Base-by-base conservation (phyloP, 2,113 vertebrate species). In the Melanerpes aurifrons region DNA sequence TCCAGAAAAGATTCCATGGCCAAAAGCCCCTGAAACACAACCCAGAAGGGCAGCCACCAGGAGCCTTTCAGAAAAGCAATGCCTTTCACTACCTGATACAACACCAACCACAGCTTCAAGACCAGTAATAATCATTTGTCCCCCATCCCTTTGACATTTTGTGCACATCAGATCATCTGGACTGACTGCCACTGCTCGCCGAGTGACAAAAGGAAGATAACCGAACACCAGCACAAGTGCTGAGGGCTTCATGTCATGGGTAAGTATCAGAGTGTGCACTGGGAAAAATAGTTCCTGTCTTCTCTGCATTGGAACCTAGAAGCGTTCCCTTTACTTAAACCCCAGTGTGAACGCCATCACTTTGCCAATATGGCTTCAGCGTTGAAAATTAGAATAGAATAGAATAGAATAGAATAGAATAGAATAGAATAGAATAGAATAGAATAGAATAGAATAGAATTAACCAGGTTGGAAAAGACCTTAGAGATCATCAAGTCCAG, bases 291-390 rank as follows among this genome's bases (percentile, higher is more conserved):
- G 7, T 19, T 89, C 21, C 10, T 4, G 4, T 43, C 15, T 5
- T 45, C 10, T 56, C 22, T 37, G 12, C 50, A 29, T 3, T 47
- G 22, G 69, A 6, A 86, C 24, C 9, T 25, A 15, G 2, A 47
- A 32, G 31, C 3, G 19, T 87, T 43, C 59, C 17, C 16, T 75
- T 70, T 29, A 29, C 3, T 48, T 26, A 43, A 24, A 70, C 43
- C 6, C 6, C 16, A 58, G 18, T 0, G 0, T 4, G 45, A 18
- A 22, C 70, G 19, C 6, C 1, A 2, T 73, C 7, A 10, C 6
- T 80, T 90, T 48, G 7, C 35, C 35, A 82, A 76, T 29, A 15
- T 0, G 7, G 3, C 43, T 75, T 57, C 6, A 54, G 53, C n/a
- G 31, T 11, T 56, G 15, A 61, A 85, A 82, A 70, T 40, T 35